phyloP scores from a whole-genome alignment of 2,797 vertebrate genomes.

The Aplochiton taeniatus region DNA sequence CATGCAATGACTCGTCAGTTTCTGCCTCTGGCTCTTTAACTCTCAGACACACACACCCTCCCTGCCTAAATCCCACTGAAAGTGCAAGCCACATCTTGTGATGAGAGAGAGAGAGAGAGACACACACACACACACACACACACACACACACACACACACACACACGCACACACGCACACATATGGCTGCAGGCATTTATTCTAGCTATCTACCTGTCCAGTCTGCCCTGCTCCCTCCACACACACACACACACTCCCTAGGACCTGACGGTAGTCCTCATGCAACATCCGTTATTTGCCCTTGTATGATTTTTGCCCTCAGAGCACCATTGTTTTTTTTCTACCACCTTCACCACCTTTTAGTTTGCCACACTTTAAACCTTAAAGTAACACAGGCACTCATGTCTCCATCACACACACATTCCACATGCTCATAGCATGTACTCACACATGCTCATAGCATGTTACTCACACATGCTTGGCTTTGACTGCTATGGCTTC shows the following conservation, averaged over 20 bases:
- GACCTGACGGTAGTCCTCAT: not conserved
- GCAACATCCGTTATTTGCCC: conserved; percentile 11
- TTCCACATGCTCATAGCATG: conserved; percentile 20
- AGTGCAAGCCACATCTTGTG: not conserved
- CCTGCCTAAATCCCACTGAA: not conserved
- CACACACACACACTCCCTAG: not conserved
- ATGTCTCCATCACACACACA: conserved; percentile 13
- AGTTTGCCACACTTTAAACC: no score
- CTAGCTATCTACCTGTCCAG: no score
- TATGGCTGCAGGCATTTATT: no score
- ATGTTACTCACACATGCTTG: conserved; percentile 32
- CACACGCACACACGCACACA: not conserved
- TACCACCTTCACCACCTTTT: no score
- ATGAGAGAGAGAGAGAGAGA: no score
- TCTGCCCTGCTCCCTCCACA: no score
- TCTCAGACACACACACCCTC: not conserved
- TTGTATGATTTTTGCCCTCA: no score
- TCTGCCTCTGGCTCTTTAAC: conserved; percentile 39
- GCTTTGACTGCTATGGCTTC: conserved; percentile 44
- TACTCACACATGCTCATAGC: conserved; percentile 27
- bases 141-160: not conserved
- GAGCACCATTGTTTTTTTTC: no score
- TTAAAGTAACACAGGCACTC: not conserved
- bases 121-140: not conserved
- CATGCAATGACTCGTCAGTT: conserved; percentile 54